A percentile compares a stretch with the other conserved stretches of the same genome.
Evolutionary conservation across 2,113 vertebrate species (phyloP).

Genomic region (Chamaetylas fuelleborni): DNA sequence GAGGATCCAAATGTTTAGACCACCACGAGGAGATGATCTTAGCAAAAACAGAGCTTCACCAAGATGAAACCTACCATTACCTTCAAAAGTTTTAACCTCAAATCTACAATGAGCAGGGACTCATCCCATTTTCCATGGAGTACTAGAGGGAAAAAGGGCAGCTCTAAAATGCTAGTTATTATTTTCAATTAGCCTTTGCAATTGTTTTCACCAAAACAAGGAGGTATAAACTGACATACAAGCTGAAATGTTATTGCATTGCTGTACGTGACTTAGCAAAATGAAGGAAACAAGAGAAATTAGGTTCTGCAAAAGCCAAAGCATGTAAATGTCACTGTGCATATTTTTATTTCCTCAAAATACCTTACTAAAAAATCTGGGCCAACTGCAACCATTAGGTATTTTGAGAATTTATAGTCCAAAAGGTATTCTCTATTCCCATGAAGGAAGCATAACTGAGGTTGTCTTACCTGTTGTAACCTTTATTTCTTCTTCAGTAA

Average conservation of each 20-base stretch:
- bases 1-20: neutral
- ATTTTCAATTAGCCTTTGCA: neutral
- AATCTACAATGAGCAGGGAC: neutral
- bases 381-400: neutral
- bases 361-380: neutral
- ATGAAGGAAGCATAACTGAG: neutral
- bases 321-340: neutral
- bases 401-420: neutral
- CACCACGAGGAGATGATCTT: neutral
- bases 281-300: neutral
- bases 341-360: neutral
- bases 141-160: neutral
- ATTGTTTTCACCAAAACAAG: neutral
- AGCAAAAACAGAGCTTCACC: neutral
- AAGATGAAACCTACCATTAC: neutral
- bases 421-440: neutral
- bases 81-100: neutral
- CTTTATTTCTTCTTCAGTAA: neutral
- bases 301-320: neutral
- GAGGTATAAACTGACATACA: neutral
- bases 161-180: neutral
- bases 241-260: neutral
- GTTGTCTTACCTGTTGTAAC: constrained; percentile 12
- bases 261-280: neutral
- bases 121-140: neutral